Evolutionary conservation across 2,888 invertebrate genomes (phyloP).

Genomic region (Philereme vetulata): DNA sequence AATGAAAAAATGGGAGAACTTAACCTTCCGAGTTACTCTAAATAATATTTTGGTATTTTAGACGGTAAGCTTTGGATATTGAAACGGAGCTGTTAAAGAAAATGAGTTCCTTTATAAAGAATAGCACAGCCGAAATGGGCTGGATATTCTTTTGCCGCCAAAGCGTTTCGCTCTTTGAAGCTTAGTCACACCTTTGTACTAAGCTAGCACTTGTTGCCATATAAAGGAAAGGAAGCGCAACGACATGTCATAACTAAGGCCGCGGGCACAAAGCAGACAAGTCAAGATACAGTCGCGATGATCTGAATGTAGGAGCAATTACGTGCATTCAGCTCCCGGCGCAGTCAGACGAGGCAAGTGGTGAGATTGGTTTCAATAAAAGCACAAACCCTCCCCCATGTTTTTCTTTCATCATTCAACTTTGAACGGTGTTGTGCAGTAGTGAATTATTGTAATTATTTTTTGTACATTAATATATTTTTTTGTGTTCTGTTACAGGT

Average conservation of each 20-base stretch:
- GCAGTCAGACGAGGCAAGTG: conserved; percentile 78
- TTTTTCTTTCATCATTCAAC: conserved; percentile 80
- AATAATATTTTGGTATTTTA: conserved; percentile 7
- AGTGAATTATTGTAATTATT: conserved; percentile 35
- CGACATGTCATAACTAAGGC: conserved; percentile 68
- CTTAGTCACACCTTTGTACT: no score
- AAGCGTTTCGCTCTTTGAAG: no score
- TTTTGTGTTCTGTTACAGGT: conserved; percentile 61
- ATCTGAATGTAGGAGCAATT: conserved; percentile 82
- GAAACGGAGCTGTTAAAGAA: conserved; percentile 1
- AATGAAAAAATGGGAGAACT: conserved; percentile 41
- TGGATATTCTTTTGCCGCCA: no score
- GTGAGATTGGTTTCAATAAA: conserved; percentile 83
- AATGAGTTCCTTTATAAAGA: no score
- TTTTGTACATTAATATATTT: conserved; percentile 34
- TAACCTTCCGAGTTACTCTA: conserved; percentile 19
- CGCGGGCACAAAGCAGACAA: conserved; percentile 72
- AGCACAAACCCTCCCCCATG: conserved; percentile 78
- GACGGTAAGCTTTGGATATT: conserved; percentile 11
- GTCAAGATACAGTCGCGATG: conserved; percentile 76
- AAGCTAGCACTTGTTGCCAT: not conserved
- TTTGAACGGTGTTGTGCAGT: conserved; percentile 74
- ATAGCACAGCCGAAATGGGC: no score
- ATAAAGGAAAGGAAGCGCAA: conserved; percentile 52
- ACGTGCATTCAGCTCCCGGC: conserved; percentile 74